Conservation (phyloP, 2,797 vertebrate genomes). For the Syngnathus acus region DNA sequence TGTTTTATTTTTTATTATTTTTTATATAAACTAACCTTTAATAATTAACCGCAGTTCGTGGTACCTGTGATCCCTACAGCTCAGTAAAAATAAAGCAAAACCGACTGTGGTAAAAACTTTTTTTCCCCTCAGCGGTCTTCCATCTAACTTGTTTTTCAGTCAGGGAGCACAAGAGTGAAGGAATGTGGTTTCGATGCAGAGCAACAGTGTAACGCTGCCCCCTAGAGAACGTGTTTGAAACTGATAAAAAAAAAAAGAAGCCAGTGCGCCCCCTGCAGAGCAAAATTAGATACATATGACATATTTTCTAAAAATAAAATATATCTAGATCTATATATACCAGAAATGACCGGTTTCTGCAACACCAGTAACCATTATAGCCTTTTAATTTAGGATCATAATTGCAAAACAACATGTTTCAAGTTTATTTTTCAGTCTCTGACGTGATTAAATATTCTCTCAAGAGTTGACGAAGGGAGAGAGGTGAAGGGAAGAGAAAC, state of each 20-base stretch:
- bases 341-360: slow-evolving; percentile 45
- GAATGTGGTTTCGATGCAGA: slow-evolving; percentile 45
- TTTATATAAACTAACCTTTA: background rate
- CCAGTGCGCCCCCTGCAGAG: slow-evolving; percentile 47
- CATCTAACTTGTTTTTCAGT: slow-evolving; percentile 19
- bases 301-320: no score
- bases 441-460: slow-evolving; percentile 35
- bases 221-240: slow-evolving; percentile 30
- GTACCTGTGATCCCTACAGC: background rate
- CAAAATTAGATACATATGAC: background rate
- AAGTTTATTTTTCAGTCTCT: slow-evolving; percentile 12
- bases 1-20: background rate
- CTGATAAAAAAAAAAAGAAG: background rate
- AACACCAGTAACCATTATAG: slow-evolving; percentile 32
- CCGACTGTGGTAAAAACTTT: background rate
- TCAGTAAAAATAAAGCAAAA: slow-evolving; percentile 3
- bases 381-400: slow-evolving; percentile 29
- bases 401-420: slow-evolving; percentile 19
- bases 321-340: background rate
- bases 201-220: slow-evolving; percentile 61
- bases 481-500: slow-evolving; percentile 17
- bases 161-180: slow-evolving; percentile 41
- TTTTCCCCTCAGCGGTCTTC: background rate
- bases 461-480: slow-evolving; percentile 18
- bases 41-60: background rate